Percentiles rank a stretch among this genome's conserved stretches.
Conservation (phyloP, 2,888 invertebrate species). For the Odontocerum albicorne region DNA sequence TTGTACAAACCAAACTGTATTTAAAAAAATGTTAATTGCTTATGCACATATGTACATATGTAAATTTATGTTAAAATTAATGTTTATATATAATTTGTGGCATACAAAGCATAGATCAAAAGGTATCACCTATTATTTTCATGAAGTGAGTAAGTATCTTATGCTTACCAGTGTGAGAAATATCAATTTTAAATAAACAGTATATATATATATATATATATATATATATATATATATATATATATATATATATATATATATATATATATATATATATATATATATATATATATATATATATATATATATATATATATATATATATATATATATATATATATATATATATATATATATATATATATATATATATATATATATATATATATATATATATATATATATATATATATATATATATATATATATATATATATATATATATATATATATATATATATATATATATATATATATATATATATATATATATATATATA, state of each 20-base stretch:
- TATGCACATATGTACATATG: too few relatives aligned
- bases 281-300: not conserved
- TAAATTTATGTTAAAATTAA: too few relatives aligned
- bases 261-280: not conserved
- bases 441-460: not conserved
- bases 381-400: not conserved
- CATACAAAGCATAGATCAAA: too few relatives aligned
- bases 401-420: not conserved
- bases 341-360: not conserved
- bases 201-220: not conserved
- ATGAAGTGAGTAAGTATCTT: too few relatives aligned
- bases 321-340: not conserved
- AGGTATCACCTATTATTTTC: too few relatives aligned
- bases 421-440: not conserved
- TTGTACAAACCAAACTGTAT: too few relatives aligned
- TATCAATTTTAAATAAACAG: not conserved
- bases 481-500: not conserved
- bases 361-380: not conserved
- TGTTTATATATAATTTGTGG: too few relatives aligned
- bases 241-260: not conserved
- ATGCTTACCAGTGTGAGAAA: too few relatives aligned
- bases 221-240: not conserved
- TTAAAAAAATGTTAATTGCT: too few relatives aligned
- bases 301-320: not conserved
- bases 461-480: not conserved